These are phyloP conservation scores for Channa striata DNA, from an alignment of 2,797 vertebrate species.

Conservation along the genomic window DNA sequence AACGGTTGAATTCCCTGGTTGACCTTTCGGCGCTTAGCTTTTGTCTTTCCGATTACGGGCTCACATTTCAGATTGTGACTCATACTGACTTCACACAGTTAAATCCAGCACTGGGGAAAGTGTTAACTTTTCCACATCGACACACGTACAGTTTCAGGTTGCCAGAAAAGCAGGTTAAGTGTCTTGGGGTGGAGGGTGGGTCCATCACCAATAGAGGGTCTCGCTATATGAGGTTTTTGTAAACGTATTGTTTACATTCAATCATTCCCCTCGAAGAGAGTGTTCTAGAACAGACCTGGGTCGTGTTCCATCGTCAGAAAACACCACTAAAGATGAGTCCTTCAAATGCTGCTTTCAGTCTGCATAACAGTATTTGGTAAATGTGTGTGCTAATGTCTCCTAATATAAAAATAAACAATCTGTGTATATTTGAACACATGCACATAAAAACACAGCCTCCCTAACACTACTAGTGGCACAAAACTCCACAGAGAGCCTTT, in stretches of 20 bases:
- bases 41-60: constrained; percentile 23
- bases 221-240: neutral
- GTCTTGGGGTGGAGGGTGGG: neutral
- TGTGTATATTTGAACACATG: too few relatives aligned
- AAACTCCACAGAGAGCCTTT: constrained; percentile 3
- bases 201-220: neutral
- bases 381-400: neutral
- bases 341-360: neutral
- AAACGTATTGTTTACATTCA: neutral
- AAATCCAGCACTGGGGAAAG: constrained; percentile 51
- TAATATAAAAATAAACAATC: neutral
- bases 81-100: constrained; percentile 44
- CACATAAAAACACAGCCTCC: too few relatives aligned
- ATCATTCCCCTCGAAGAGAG: too few relatives aligned
- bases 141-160: constrained; percentile 34
- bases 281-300: neutral
- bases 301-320: too few relatives aligned
- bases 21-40: constrained; percentile 36
- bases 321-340: too few relatives aligned
- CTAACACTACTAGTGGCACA: neutral
- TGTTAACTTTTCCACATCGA: constrained; percentile 46
- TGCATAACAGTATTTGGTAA: neutral
- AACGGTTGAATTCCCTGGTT: constrained; percentile 15
- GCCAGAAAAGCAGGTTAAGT: constrained; percentile 29
- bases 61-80: constrained; percentile 56